These are phyloP conservation scores for Tetranychus cinnabarinus DNA, from an alignment of 1,140 invertebrate genomes.

Conservation along the genomic window DNA sequence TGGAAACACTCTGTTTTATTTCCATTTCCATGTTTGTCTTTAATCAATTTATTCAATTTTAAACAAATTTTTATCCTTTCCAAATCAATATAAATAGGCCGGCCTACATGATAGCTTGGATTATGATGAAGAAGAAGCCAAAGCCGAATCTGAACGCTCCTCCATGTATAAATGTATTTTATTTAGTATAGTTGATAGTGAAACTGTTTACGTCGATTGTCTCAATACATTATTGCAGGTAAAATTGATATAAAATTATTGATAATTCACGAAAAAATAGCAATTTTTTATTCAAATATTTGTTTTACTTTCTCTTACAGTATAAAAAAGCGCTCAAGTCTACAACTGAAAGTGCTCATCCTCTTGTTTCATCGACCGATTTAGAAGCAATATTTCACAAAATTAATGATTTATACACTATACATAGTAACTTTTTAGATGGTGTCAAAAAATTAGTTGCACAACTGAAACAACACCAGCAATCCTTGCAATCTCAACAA, in stretches of 20 bases:
- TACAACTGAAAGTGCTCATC: conserved; percentile 58
- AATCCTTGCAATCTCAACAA: too few relatives aligned
- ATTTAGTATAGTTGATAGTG: conserved; percentile 66
- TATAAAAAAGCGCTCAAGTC: conserved; percentile 79
- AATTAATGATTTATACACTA: conserved; percentile 55
- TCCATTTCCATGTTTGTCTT: not conserved
- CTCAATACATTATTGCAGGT: conserved; percentile 65
- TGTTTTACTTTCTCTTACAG: conserved; percentile 25
- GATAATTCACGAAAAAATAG: not conserved
- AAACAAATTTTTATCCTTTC: not conserved
- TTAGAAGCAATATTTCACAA: conserved; percentile 77
- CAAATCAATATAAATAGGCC: not conserved
- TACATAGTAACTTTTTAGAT: conserved; percentile 56
- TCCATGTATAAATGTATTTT: conserved; percentile 62
- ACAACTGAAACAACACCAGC: not conserved
- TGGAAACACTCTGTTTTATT: too few relatives aligned
- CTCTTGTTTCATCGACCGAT: conserved; percentile 63
- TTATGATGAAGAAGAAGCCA: conserved; percentile 13
- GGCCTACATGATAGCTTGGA: not conserved
- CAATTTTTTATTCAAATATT: not conserved
- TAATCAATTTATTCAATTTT: not conserved
- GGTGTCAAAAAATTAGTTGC: conserved; percentile 26
- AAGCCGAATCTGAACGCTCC: conserved; percentile 38
- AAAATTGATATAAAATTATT: conserved; percentile 9
- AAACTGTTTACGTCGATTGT: conserved; percentile 65